phyloP scores from a whole-genome alignment of 2,797 vertebrate species.

The Danio tinwini region DNA sequence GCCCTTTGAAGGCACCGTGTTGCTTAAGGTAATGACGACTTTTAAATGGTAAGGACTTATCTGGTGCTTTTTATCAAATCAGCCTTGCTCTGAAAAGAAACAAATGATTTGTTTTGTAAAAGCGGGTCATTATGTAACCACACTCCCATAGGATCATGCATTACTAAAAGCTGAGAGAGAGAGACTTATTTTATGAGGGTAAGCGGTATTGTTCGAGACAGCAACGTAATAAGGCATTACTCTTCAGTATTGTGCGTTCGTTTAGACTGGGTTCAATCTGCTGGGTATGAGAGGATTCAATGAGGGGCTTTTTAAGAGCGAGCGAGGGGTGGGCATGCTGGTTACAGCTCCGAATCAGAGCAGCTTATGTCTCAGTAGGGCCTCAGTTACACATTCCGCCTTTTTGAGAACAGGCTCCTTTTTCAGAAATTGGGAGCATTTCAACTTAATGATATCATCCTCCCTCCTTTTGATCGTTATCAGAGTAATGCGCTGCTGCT shows the following conservation, averaged over 20 bases:
- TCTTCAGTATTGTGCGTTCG: slow-evolving; percentile 65
- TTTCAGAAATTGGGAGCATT: slow-evolving; percentile 53
- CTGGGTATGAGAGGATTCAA: slow-evolving; percentile 62
- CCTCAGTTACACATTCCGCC: slow-evolving; percentile 56
- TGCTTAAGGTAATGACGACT: slow-evolving; percentile 63
- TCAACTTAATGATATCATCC: slow-evolving; percentile 60
- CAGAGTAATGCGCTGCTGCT: slow-evolving; percentile 52
- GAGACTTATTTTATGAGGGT: slow-evolving; percentile 61
- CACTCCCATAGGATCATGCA: slow-evolving; percentile 68
- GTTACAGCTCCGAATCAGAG: slow-evolving; percentile 36
- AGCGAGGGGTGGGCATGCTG: slow-evolving; percentile 3
- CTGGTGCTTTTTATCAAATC: slow-evolving; percentile 52
- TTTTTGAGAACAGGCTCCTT: slow-evolving; percentile 43
- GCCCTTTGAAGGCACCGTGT: slow-evolving; percentile 55
- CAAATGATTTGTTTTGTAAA: slow-evolving; percentile 69
- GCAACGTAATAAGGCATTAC: slow-evolving; percentile 40
- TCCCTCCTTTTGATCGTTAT: slow-evolving; percentile 60
- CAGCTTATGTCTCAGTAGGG: slow-evolving; percentile 49
- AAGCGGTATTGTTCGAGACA: slow-evolving; percentile 46
- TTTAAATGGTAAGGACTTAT: slow-evolving; percentile 58
- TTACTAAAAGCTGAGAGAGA: slow-evolving; percentile 73
- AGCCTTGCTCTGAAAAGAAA: slow-evolving; percentile 68
- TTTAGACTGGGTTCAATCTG: slow-evolving; percentile 61
- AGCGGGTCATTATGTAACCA: slow-evolving; percentile 72
- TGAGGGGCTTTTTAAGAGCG: slow-evolving; percentile 46